phyloP scores from a whole-genome alignment of 2,888 invertebrate species.

The Himalopsyche kuldschensis region DNA sequence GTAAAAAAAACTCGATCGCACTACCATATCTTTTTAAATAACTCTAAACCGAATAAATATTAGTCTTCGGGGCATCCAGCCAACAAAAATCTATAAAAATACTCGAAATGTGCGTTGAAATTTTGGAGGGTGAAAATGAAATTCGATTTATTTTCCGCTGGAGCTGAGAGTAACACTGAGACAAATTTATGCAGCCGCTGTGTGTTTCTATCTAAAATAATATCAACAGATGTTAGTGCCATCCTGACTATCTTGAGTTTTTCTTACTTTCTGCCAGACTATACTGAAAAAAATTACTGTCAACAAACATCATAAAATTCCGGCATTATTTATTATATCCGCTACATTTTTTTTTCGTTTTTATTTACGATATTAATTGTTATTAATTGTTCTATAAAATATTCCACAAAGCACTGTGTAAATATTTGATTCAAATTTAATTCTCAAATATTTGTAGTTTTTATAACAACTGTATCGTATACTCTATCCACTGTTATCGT shows the following conservation, averaged over 20 bases:
- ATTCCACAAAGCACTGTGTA: too few relatives aligned
- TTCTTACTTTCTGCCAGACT: neutral
- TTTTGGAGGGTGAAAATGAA: slow-evolving; percentile 20
- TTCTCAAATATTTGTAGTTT: too few relatives aligned
- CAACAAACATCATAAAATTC: neutral
- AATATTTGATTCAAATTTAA: too few relatives aligned
- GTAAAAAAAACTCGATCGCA: neutral
- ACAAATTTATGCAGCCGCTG: slow-evolving; percentile 27
- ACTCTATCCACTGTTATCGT: too few relatives aligned
- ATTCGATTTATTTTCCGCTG: slow-evolving; percentile 17
- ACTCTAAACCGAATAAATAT: slow-evolving; percentile 31
- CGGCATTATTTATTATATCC: neutral
- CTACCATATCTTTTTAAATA: slow-evolving; percentile 9
- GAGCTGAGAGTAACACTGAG: slow-evolving; percentile 6
- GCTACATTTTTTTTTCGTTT: too few relatives aligned
- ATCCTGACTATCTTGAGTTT: neutral
- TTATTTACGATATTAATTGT: too few relatives aligned
- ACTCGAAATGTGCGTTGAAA: slow-evolving; percentile 15
- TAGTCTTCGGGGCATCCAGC: slow-evolving; percentile 21
- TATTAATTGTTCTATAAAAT: too few relatives aligned
- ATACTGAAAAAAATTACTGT: neutral
- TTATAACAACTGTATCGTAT: too few relatives aligned
- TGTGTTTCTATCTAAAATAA: neutral
- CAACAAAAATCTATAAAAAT: slow-evolving; percentile 32
- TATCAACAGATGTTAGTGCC: neutral